Base-by-base conservation (phyloP, 2,797 vertebrate species). In the Danio choprae region DNA sequence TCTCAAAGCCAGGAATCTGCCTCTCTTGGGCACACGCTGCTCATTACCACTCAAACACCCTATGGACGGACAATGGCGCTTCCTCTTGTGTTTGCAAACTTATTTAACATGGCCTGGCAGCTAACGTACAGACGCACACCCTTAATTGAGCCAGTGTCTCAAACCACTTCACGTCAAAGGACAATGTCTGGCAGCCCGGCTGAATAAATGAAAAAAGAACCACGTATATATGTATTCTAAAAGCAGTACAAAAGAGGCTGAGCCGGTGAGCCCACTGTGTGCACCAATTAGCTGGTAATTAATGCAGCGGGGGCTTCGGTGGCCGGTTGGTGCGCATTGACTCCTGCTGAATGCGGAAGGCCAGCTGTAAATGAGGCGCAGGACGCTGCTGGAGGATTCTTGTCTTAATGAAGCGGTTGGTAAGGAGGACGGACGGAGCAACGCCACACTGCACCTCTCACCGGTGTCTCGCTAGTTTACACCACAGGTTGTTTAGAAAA, bases 281-380 rank as follows among this genome's bases (percentile, higher is more conserved):
- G 90, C 85, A 90, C 95, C 94, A 97, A 94, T 97, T 96, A 96
- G 91, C 89, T 88, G 90, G 87, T 96, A 95, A 97, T 98, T 97
- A 96, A 96, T 90, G 92, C 91, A 71, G 89, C 70, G 83, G 81
- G 87, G 87, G 91, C 92, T 97, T 96, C 96, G 95, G 92, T 90
- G 81, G 89, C 69, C 81, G 73, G 87, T 92, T 91, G 86, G 87
- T 92, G 90, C 89, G 93, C 92, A 92, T 93, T 95, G 94, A 94
- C 92, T 94, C 89, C 79, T 80, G 90, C 90, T 95, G 94, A 96
- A 95, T 92, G 92, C 89, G 84, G 74, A 40, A 85, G 87, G 85
- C 91, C 84, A 44, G 86, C 89, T 88, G 91, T 98, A 97, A 98
- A 97, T 97, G 95, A 95, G 88, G 83, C 84, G 79, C 2, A 80